These are phyloP conservation scores for Laticauda laticaudata DNA, from an alignment of 2,113 vertebrate genomes.

Conservation along the genomic window DNA sequence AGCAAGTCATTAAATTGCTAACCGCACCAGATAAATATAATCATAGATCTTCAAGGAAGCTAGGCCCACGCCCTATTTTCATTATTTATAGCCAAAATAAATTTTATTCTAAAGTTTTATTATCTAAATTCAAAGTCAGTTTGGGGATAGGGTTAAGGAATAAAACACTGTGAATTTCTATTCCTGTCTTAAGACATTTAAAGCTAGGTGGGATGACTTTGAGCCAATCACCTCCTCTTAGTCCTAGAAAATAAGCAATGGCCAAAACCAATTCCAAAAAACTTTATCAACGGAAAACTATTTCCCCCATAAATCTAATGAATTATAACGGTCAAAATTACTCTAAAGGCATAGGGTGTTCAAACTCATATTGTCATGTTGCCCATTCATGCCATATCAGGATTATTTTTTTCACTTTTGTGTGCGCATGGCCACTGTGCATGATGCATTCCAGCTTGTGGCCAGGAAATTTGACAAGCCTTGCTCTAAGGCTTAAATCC, in stretches of 20 bases:
- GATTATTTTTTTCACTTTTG: too few relatives aligned
- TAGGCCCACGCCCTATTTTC: neutral
- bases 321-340: neutral
- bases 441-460: too few relatives aligned
- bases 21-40: neutral
- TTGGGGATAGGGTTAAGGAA: neutral
- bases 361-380: too few relatives aligned
- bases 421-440: too few relatives aligned
- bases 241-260: neutral
- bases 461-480: too few relatives aligned
- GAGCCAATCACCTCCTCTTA: neutral
- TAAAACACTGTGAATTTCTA: neutral
- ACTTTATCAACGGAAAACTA: neutral
- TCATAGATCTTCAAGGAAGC: neutral
- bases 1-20: neutral
- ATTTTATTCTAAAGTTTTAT: neutral
- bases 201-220: neutral
- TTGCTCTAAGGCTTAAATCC: neutral
- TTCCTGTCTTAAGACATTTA: neutral
- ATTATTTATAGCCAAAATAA: neutral
- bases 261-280: neutral
- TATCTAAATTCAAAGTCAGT: neutral
- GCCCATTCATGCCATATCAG: too few relatives aligned
- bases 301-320: neutral
- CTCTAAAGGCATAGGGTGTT: too few relatives aligned